These are phyloP conservation scores for Gymnoscelis rufifasciata DNA, from an alignment of 2,888 invertebrate species.

Conservation along the genomic window DNA sequence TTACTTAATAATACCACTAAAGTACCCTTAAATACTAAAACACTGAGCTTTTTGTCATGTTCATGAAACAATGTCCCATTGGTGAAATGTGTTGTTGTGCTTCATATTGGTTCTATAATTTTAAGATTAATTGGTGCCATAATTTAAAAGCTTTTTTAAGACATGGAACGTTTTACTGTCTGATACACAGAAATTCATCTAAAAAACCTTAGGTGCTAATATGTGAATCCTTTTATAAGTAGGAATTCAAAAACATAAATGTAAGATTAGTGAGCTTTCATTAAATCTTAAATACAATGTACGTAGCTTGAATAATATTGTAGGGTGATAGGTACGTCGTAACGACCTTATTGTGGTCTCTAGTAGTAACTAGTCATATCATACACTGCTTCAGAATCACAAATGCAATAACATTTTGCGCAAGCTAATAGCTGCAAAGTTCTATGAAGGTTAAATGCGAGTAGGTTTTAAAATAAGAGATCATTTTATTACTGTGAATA, in stretches of 20 bases:
- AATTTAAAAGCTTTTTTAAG: constrained; percentile 27
- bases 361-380: constrained; percentile 19
- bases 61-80: constrained; percentile 32
- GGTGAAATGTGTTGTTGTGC: constrained; percentile 27
- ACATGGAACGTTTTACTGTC: background rate
- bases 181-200: background rate
- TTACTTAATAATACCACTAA: constrained; percentile 13
- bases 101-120: constrained; percentile 21
- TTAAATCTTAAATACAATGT: background rate
- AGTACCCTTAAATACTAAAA: constrained; percentile 15
- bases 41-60: constrained; percentile 20
- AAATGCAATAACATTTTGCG: constrained; percentile 7
- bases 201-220: constrained; percentile 3
- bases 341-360: constrained; percentile 6
- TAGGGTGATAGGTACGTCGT: constrained; percentile 1
- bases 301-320: constrained; percentile 12
- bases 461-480: constrained; percentile 8
- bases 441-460: constrained; percentile 4
- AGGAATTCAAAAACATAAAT: background rate
- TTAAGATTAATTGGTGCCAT: constrained; percentile 55
- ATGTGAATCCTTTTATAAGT: background rate
- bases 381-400: constrained; percentile 11
- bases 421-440: constrained; percentile 6
- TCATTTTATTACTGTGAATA: constrained; percentile 4
- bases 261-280: background rate